These are phyloP conservation scores for Parasteatoda lunata DNA, from an alignment of 2,888 invertebrate genomes.

Conservation along the genomic window DNA sequence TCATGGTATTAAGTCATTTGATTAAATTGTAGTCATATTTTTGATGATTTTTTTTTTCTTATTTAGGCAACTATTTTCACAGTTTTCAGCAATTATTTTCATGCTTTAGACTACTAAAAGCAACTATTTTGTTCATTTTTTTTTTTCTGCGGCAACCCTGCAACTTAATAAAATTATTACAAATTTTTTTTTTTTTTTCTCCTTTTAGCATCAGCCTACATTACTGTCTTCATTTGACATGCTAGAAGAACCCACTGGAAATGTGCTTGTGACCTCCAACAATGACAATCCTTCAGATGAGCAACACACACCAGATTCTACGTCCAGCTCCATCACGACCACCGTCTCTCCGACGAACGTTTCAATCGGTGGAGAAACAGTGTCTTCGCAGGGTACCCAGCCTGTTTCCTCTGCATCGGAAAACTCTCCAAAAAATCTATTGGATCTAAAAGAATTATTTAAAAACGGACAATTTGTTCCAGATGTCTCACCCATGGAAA, in stretches of 20 bases:
- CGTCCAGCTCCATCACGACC: constrained; percentile 47
- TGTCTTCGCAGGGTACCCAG: neutral
- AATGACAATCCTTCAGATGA: constrained; percentile 36
- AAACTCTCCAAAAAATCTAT: neutral
- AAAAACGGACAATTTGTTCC: too few relatives aligned
- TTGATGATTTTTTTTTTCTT: too few relatives aligned
- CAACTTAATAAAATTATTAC: too few relatives aligned
- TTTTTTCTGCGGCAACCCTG: too few relatives aligned
- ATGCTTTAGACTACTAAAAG: too few relatives aligned
- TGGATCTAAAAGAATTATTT: too few relatives aligned
- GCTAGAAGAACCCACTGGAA: constrained; percentile 22
- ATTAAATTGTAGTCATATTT: too few relatives aligned
- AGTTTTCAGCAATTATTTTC: too few relatives aligned
- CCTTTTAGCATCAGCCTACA: constrained; percentile 2
- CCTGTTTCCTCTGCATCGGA: neutral
- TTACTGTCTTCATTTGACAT: constrained; percentile 18
- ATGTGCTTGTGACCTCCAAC: neutral
- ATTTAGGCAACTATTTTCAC: too few relatives aligned
- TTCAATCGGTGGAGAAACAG: constrained; percentile 9
- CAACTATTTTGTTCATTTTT: too few relatives aligned
- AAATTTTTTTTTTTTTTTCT: neutral
- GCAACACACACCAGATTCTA: constrained; percentile 42
- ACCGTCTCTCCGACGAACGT: constrained; percentile 48
- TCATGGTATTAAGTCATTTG: too few relatives aligned
- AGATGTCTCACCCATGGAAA: too few relatives aligned